Evolutionary conservation across 1,140 invertebrate genomes (phyloP).

Genomic region (Magallana ariakensis): DNA sequence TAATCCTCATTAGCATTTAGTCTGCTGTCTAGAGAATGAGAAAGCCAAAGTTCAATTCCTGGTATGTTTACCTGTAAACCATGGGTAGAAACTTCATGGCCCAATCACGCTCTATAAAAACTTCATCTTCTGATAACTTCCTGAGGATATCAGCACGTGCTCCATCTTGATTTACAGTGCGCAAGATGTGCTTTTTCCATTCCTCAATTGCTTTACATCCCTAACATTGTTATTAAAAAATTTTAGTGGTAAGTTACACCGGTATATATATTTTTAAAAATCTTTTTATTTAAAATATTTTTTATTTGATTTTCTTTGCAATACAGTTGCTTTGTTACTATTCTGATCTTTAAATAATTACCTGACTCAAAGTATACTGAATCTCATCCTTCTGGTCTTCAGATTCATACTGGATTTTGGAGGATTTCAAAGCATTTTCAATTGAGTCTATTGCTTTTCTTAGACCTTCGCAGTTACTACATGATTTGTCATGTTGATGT

Average conservation of each 20-base stretch:
- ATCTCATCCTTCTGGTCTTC: neutral
- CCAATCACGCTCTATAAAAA: constrained; percentile 28
- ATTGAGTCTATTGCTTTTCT: neutral
- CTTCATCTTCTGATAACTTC: constrained; percentile 18
- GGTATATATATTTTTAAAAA: neutral
- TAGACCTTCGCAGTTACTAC: neutral
- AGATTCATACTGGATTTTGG: neutral
- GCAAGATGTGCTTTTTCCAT: constrained; percentile 41
- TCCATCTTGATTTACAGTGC: constrained; percentile 10
- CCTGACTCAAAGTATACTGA: no score
- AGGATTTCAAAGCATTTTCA: neutral
- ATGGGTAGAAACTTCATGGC: constrained; percentile 37
- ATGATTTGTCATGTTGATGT: neutral
- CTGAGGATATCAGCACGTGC: neutral
- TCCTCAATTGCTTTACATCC: constrained; percentile 9
- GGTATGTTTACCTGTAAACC: neutral
- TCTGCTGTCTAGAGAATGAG: no score
- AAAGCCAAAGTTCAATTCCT: no score
- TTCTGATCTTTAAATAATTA: neutral
- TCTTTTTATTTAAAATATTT: neutral
- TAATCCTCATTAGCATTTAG: no score
- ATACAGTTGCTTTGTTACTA: neutral
- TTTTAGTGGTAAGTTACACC: neutral
- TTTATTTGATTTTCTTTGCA: no score
- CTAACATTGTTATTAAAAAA: neutral